Evolutionary conservation across 2,888 invertebrate genomes (phyloP).

Genomic region (Trichacis sp.): DNA sequence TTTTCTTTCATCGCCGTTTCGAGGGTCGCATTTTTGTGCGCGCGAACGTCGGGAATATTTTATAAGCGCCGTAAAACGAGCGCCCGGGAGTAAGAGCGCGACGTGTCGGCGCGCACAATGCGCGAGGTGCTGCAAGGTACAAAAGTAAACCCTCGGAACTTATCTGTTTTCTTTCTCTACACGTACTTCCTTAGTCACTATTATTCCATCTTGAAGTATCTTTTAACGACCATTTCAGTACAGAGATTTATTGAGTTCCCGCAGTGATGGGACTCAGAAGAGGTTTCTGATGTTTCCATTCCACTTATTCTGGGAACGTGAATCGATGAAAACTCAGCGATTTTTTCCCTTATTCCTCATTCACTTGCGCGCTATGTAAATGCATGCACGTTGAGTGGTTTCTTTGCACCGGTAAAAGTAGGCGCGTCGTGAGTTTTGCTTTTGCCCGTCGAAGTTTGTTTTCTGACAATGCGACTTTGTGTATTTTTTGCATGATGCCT

Average conservation of each 20-base stretch:
- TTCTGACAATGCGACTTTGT: too few species aligned
- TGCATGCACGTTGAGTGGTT: too few species aligned
- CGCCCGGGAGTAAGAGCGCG: conserved; percentile 19
- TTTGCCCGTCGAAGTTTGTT: too few species aligned
- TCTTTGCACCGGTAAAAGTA: too few species aligned
- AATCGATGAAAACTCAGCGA: conserved; percentile 2
- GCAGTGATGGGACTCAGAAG: conserved; percentile 17
- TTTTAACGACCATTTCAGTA: conserved; percentile 32
- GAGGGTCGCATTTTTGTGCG: conserved; percentile 14
- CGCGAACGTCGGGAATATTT: conserved; percentile 23
- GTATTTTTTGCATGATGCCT: too few species aligned
- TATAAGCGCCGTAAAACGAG: conserved; percentile 30
- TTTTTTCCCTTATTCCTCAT: too few species aligned
- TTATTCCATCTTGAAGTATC: conserved; percentile 28
- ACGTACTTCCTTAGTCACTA: conserved; percentile 29
- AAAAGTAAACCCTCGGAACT: conserved; percentile 26
- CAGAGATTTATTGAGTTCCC: conserved; percentile 30
- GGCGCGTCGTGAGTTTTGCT: too few species aligned
- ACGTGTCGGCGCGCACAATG: conserved; percentile 6
- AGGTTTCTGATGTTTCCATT: conserved; percentile 24
- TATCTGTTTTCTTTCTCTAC: conserved; percentile 21
- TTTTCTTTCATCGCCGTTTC: conserved; percentile 7
- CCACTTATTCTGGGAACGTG: background rate
- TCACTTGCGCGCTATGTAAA: too few species aligned
- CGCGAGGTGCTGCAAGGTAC: too few species aligned